A percentile compares a stretch with the other conserved stretches of the same genome.
Evolutionary conservation across 1,140 invertebrate genomes (phyloP).

Genomic region (Bradynema listronoti): DNA sequence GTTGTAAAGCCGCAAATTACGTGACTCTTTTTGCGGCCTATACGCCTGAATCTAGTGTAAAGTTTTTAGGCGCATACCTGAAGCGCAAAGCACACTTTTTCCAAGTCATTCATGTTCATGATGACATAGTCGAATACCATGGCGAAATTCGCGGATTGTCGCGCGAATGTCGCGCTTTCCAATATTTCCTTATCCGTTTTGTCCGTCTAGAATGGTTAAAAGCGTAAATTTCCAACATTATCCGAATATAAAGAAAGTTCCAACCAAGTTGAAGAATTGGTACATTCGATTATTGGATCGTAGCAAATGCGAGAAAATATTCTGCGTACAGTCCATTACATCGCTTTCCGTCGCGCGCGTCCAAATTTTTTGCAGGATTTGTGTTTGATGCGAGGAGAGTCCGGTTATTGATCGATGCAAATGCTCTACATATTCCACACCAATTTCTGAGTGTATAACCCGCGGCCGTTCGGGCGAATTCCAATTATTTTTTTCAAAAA

Average conservation of each 20-base stretch:
- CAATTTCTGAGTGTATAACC: no score
- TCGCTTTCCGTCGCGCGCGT: constrained; percentile 34
- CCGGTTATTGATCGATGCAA: constrained; percentile 20
- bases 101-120: constrained; percentile 40
- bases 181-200: constrained; percentile 39
- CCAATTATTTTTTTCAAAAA: neutral
- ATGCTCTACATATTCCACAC: no score
- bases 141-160: constrained; percentile 39
- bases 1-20: no score
- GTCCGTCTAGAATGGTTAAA: constrained; percentile 26
- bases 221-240: neutral
- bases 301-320: constrained; percentile 38
- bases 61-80: constrained; percentile 16
- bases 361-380: constrained; percentile 41
- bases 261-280: constrained; percentile 36
- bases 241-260: neutral
- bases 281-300: constrained; percentile 37
- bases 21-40: no score
- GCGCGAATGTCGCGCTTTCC: constrained; percentile 22
- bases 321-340: constrained; percentile 36
- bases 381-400: constrained; percentile 33
- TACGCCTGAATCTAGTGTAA: no score
- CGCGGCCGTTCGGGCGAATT: neutral
- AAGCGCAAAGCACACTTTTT: constrained; percentile 39
- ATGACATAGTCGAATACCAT: constrained; percentile 46